Conservation (phyloP, 2,797 vertebrate species). For the Enteromius mattozi region DNA sequence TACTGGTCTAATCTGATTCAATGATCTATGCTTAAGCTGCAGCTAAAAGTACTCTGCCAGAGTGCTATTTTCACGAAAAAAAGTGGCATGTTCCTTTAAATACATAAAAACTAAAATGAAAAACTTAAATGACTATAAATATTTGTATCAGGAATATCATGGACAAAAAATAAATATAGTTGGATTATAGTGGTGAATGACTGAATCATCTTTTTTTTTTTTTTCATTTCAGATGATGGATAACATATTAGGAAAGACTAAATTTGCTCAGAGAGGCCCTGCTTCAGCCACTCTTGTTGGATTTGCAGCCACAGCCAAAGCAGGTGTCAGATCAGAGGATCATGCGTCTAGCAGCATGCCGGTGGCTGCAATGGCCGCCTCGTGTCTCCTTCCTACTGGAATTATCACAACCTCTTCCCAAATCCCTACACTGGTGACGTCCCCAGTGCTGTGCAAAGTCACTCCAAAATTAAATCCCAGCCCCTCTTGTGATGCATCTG, state of each 20-base stretch:
- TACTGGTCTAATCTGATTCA: too few relatives aligned
- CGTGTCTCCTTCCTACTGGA: constrained; percentile 53
- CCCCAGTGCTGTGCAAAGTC: constrained; percentile 49
- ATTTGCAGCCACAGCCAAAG: constrained; percentile 55
- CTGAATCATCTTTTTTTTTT: not conserved
- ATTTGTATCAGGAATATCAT: not conserved
- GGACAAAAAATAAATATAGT: not conserved
- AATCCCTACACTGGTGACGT: constrained; percentile 48
- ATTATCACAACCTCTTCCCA: constrained; percentile 51
- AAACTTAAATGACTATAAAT: not conserved
- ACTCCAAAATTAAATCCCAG: constrained; percentile 39
- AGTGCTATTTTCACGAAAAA: too few relatives aligned
- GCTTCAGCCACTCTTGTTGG: constrained; percentile 58
- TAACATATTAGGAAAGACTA: constrained; percentile 56
- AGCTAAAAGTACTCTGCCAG: too few relatives aligned
- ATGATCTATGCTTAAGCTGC: too few relatives aligned
- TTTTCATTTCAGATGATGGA: constrained; percentile 59
- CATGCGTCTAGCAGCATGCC: constrained; percentile 29
- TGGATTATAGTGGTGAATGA: not conserved
- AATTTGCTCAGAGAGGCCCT: constrained; percentile 49
- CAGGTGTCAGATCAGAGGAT: constrained; percentile 50
- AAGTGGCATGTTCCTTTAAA: not conserved
- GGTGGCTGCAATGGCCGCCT: constrained; percentile 42
- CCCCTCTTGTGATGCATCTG: constrained; percentile 26
- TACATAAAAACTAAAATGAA: not conserved